Evolutionary conservation across 1,140 invertebrate genomes (phyloP), one percentile per base, ranked within the genome.

Genomic region (Drosophila orena): DNA sequence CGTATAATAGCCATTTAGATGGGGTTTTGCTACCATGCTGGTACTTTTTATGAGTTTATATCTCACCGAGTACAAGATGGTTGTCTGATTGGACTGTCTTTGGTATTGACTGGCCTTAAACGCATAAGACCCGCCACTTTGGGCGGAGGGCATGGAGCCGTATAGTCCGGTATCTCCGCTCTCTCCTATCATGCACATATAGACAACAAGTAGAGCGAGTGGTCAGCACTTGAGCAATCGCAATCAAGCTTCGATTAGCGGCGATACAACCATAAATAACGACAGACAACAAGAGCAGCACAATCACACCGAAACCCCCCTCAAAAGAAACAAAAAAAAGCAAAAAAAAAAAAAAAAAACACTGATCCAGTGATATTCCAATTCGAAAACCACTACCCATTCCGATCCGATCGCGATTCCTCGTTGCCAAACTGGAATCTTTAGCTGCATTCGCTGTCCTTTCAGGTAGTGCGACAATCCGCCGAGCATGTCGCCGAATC

Each of bases 401-500:
- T 44, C 59, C 27, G 27, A 30, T 30, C 30, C 30, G 49, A 24
- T 1, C 24, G 37, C 35, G 37, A 30, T 30, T 30, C 2, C 30
- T 10, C 20, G 24, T 2, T 10, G 15, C 20, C 20, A 42, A 12
- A 8, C 17, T 38, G 40, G 11, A 49, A 37, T 20, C 5, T 61
- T 12, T 15, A 43, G 55, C 46, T 20, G 17, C 42, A 57, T 4
- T 73, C 12, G 24, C 43, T 76, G 11, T 74, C 34, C 54, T 77
- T 77, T 53, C 72, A 81, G 78, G 57, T 81, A 60, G 44, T 73
- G 66, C 79, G 80, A 76, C 35, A 27, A 46, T 35, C 37, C 72
- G 74, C n/a, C 60, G 81, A 86, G 76, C 57, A 96, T 97, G 96
- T 96, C 96, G 91, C 96, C 96, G 90, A 96, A 95, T 93, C 95